Evolutionary conservation across 2,797 vertebrate species (phyloP).

Genomic region (Galago senegalensis): DNA sequence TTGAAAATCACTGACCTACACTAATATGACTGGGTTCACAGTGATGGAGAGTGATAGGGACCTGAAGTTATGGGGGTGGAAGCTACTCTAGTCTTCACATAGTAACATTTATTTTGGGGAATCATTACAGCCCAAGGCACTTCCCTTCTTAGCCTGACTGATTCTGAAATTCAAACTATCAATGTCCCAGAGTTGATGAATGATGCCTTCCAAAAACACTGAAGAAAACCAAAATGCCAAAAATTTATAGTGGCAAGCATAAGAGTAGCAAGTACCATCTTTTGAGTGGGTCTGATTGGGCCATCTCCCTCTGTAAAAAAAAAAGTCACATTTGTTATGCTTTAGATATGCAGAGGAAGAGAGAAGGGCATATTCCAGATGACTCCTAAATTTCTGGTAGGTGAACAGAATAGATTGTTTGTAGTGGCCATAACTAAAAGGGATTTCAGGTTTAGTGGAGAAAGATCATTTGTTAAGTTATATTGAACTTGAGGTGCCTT

Average conservation of each 20-base stretch:
- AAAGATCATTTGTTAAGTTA: not conserved
- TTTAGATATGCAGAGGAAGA: not conserved
- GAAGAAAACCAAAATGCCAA: slow-evolving; percentile 17
- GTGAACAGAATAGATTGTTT: not conserved
- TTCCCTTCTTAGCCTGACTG: not conserved
- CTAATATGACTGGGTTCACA: not conserved
- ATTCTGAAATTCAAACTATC: slow-evolving; percentile 26
- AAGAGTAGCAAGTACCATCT: not conserved
- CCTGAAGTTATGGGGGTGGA: not conserved
- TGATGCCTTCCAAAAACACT: not conserved
- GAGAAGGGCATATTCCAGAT: not conserved
- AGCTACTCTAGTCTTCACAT: not conserved
- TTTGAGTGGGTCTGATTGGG: not conserved
- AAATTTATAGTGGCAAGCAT: not conserved
- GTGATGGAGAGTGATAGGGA: not conserved
- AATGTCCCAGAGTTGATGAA: not conserved
- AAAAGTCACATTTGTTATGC: not conserved
- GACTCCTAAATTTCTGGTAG: not conserved
- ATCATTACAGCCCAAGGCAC: not conserved
- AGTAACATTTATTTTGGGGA: not conserved
- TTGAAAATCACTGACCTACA: not conserved
- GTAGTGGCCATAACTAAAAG: not conserved
- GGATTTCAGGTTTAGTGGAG: not conserved
- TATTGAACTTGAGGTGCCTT: not conserved
- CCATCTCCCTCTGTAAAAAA: not conserved